phyloP scores from a whole-genome alignment of 2,797 vertebrate genomes.

The Labeo calbasu region DNA sequence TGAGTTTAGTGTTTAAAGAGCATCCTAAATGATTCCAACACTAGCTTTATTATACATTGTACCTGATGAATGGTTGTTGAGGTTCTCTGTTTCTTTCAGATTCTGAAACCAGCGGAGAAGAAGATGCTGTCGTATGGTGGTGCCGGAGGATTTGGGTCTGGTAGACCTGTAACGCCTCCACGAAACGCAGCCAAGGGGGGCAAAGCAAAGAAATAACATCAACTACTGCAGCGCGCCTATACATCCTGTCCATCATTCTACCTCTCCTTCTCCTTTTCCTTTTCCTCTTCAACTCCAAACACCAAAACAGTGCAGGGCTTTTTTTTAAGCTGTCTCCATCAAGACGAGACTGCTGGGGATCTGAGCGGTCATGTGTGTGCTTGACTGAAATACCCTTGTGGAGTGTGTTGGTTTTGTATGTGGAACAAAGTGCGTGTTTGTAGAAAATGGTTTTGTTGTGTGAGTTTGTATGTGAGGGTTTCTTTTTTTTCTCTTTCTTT shows the following conservation, averaged over 20 bases:
- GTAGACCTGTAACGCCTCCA: conserved; percentile 82
- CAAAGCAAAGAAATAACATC: conserved; percentile 84
- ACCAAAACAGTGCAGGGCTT: conserved; percentile 59
- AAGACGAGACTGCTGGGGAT: conserved; percentile 37
- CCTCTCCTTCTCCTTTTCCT: conserved; percentile 79
- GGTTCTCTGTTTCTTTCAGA: conserved; percentile 64
- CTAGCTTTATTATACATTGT: no score
- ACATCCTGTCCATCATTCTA: conserved; percentile 72
- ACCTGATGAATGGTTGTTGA: neutral
- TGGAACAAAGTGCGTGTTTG: conserved; percentile 58
- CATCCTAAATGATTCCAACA: neutral
- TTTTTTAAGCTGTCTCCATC: conserved; percentile 33
- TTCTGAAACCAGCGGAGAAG: conserved; percentile 85
- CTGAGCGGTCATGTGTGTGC: conserved; percentile 62
- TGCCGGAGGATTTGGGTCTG: conserved; percentile 74
- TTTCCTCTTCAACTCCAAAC: conserved; percentile 76
- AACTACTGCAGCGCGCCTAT: conserved; percentile 63
- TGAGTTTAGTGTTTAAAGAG: no score
- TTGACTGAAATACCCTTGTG: conserved; percentile 69
- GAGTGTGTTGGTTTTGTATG: conserved; percentile 66
- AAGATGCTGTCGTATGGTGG: conserved; percentile 77
- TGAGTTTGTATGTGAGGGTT: conserved; percentile 59
- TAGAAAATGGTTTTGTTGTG: conserved; percentile 61
- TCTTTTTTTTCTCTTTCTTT: conserved; percentile 53
- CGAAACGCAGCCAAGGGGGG: conserved; percentile 70